phyloP scores from a whole-genome alignment of 2,888 invertebrate species.

The Eucera pruinosa region DNA sequence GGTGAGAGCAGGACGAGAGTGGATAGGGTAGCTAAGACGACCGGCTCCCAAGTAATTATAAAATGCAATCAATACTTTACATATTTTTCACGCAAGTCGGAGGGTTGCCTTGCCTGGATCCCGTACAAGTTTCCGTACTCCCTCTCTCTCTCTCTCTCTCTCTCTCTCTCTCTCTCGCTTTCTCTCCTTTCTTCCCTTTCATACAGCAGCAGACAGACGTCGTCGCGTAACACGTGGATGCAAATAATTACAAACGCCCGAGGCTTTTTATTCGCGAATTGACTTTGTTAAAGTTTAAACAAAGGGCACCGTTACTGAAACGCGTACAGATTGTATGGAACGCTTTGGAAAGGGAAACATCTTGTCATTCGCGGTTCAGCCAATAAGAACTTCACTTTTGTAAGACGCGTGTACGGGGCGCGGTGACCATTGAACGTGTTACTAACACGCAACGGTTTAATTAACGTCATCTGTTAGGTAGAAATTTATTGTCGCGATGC shows the following conservation, averaged over 20 bases:
- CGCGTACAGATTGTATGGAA: conserved; percentile 4
- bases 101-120: conserved; percentile 63
- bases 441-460: conserved; percentile 28
- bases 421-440: conserved; percentile 7
- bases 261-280: conserved; percentile 43
- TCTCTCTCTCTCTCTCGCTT: not conserved
- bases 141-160: conserved; percentile 30
- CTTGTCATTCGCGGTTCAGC: conserved; percentile 13
- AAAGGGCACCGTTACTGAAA: conserved; percentile 19
- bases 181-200: too few species aligned
- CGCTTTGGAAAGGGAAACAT: conserved; percentile 1
- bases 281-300: conserved; percentile 50
- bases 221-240: conserved; percentile 46
- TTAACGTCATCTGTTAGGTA: conserved; percentile 28
- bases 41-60: conserved; percentile 84
- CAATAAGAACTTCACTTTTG: conserved; percentile 4
- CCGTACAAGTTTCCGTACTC: conserved; percentile 51
- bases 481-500: conserved; percentile 8
- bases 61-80: conserved; percentile 85
- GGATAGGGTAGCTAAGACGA: conserved; percentile 84
- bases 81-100: conserved; percentile 84
- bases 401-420: not conserved
- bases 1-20: conserved; percentile 70
- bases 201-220: conserved; percentile 32
- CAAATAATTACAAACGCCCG: conserved; percentile 55